Base-by-base conservation (phyloP, 2,797 vertebrate species). In the Periophthalmus magnuspinnatus region DNA sequence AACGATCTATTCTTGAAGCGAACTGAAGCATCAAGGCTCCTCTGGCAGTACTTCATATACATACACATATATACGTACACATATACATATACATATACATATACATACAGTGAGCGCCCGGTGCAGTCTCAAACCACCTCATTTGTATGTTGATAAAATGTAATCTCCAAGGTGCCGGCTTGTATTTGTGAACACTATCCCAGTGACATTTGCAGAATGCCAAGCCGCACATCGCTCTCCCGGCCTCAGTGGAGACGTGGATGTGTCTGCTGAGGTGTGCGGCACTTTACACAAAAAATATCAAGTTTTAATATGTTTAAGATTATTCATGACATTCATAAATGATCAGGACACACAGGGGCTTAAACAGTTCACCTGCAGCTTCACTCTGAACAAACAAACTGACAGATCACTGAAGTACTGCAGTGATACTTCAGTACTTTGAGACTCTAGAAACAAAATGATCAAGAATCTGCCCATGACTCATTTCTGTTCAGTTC, bases 61-160 rank as follows among this genome's bases (percentile, higher is more conserved):
- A n/a, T n/a, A n/a, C n/a, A n/a, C n/a, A n/a, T n/a, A n/a, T n/a
- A n/a, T n/a, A n/a, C n/a, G n/a, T n/a, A n/a, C n/a, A n/a, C n/a
- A n/a, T n/a, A n/a, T n/a, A n/a, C n/a, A n/a, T n/a, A n/a, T n/a
- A n/a, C n/a, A n/a, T n/a, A n/a, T n/a, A n/a, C n/a, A n/a, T n/a
- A n/a, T n/a, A n/a, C n/a, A n/a, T n/a, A n/a, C n/a, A n/a, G n/a
- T n/a, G n/a, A n/a, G n/a, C n/a, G n/a, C 77, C 69, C 78, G 32
- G 71, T 70, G 80, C 72, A 16, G 76, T 72, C 79, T 85, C 85
- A 79, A 76, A 79, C 75, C 52, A 22, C 69, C 80, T 84, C 84
- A 86, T 86, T 85, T 88, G 82, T 86, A 80, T 90, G 86, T 88
- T 88, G 88, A 88, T 88, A 75, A 83, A 86, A 82, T 81, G 83